Conservation (phyloP, 2,888 invertebrate genomes). For the Aphrophora alni region DNA sequence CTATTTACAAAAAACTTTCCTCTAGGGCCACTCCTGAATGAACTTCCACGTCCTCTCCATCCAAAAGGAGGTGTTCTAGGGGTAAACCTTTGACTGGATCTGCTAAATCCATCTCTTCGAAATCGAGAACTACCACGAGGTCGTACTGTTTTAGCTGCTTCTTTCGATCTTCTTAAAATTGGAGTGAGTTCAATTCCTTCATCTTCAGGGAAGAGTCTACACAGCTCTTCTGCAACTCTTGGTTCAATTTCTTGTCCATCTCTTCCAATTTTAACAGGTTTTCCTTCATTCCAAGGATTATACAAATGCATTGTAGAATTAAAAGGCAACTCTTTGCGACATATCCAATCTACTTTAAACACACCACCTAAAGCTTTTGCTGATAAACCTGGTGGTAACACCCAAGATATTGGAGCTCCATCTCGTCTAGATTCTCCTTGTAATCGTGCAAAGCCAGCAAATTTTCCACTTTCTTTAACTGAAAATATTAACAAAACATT, state of each 20-base stretch:
- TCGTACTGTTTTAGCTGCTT: conserved; percentile 72
- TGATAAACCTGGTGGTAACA: conserved; percentile 89
- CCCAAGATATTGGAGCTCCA: conserved; percentile 91
- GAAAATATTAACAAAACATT: conserved; percentile 97
- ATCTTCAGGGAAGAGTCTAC: conserved; percentile 92
- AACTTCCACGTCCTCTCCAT: conserved; percentile 40
- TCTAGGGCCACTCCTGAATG: conserved; percentile 36
- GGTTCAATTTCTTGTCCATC: conserved; percentile 99
- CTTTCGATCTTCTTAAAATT: conserved; percentile 83
- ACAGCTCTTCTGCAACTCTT: conserved; percentile 91
- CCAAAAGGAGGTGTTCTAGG: conserved; percentile 30
- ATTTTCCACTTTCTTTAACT: conserved; percentile 96
- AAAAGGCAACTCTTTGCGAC: conserved; percentile 92
- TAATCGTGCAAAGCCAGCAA: conserved; percentile 92
- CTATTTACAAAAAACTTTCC: conserved; percentile 68
- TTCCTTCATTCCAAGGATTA: conserved; percentile 98
- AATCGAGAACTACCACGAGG: conserved; percentile 56
- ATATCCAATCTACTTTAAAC: conserved; percentile 97
- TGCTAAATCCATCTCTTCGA: conserved; percentile 36
- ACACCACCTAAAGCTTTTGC: conserved; percentile 94
- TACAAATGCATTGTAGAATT: conserved; percentile 90
- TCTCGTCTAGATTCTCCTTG: conserved; percentile 88
- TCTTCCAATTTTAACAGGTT: conserved; percentile 98
- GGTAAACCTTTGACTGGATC: conserved; percentile 30
- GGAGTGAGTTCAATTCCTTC: conserved; percentile 88